Evolutionary conservation across 2,888 invertebrate species (phyloP), one percentile per base, ranked within the genome.

Genomic region (Drosophila subquinaria): DNA sequence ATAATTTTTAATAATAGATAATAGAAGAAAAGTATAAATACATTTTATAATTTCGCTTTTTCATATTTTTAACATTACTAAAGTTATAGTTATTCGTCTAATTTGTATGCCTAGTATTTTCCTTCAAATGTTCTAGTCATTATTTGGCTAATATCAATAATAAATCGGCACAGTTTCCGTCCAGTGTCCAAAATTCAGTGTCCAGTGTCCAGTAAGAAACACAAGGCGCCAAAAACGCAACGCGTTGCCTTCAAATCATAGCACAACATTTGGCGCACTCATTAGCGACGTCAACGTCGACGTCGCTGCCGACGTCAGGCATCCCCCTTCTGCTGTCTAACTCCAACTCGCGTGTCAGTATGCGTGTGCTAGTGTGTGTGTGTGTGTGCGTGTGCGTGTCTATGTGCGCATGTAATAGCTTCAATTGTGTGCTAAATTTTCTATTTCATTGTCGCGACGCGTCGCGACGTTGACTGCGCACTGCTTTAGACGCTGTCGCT

Each of bases 341-440:
- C 27, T n/a, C 51, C 8, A 51, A 33, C 47, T 38, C 35, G 30
- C 43, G 40, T 36, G 33, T 38, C 11, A 13, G 53, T 42, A 17
- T 33, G 17, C 45, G 10, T 63, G 42, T 47, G n/a, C n/a, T n/a
- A n/a, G n/a, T n/a, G 20, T 51, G 48, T 47, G 9, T 45, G 63
- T 38, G 52, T 53, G 20, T 72, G 47, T 68, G 61, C 63, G 59
- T 56, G 61, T 72, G 69, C 53, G 52, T 68, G 72, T 52, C 36
- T 67, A 38, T 60, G 68, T 59, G 72, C 55, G 78, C 62, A 56
- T 76, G 65, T 79, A 81, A 81, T 83, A 71, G 76, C 77, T 81
- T 83, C 79, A 84, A 88, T 88, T 88, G 86, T 88, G 84, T 88
- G 88, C 84, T 87, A 87, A 87, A 84, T 88, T 85, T 85, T 83